These are phyloP conservation scores for Siderastrea radians DNA, from an alignment of 92 coral and sea anemone genomes.

Conservation along the genomic window DNA sequence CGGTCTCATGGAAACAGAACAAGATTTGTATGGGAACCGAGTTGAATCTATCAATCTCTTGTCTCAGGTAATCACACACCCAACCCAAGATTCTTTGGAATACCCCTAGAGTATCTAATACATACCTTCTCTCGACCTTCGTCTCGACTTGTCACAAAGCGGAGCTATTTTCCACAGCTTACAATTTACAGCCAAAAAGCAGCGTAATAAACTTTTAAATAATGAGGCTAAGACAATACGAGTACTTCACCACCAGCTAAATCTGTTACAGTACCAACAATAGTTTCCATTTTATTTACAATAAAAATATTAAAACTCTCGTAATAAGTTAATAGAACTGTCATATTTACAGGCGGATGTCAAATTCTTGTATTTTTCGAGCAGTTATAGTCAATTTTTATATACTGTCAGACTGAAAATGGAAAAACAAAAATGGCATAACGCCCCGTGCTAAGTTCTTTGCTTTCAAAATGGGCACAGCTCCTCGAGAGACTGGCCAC, in stretches of 20 bases:
- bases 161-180: background rate
- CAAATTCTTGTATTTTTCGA: background rate
- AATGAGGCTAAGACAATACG: background rate
- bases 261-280: background rate
- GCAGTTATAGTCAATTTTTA: background rate
- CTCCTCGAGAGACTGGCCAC: background rate
- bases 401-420: too few relatives aligned
- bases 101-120: too few relatives aligned
- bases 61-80: too few relatives aligned
- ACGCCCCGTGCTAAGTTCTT: too few relatives aligned
- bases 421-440: too few relatives aligned
- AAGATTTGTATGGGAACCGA: too few relatives aligned
- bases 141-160: too few relatives aligned
- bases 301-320: constrained; percentile 8
- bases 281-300: constrained; percentile 41
- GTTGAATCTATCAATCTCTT: too few relatives aligned
- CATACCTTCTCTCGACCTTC: too few relatives aligned
- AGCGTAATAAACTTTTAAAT: too few relatives aligned
- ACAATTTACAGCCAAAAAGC: background rate
- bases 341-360: constrained; percentile 13
- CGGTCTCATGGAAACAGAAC: too few relatives aligned
- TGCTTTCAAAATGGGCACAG: background rate
- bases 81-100: too few relatives aligned
- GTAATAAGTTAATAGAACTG: constrained; percentile 14
- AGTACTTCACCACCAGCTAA: background rate